Percentiles rank a stretch among this genome's conserved stretches.
phyloP scores from a whole-genome alignment of 2,797 vertebrate genomes.

The Percopsis omiscomaycus region DNA sequence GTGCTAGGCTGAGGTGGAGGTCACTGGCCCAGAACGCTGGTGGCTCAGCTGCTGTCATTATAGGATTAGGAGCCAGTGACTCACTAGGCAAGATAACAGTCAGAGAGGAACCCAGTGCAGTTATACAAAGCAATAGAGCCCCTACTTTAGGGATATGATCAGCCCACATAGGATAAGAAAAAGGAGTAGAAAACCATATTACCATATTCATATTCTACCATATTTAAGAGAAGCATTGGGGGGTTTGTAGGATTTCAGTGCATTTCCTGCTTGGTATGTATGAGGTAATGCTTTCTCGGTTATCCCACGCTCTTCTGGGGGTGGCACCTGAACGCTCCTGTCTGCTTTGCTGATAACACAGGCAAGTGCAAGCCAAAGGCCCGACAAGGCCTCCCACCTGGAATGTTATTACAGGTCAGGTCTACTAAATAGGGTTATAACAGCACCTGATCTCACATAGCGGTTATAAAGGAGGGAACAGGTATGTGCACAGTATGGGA shows the following conservation, averaged over 20 bases:
- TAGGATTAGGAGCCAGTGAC: conserved; percentile 58
- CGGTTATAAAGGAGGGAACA: neutral
- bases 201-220: no score
- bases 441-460: neutral
- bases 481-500: neutral
- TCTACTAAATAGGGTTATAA: neutral
- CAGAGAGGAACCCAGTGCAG: conserved; percentile 1
- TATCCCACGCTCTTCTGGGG: conserved; percentile 1
- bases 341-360: conserved; percentile 2
- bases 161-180: neutral
- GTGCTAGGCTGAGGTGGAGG: conserved; percentile 23
- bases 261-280: neutral
- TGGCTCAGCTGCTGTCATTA: conserved; percentile 59
- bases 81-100: conserved; percentile 48
- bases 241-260: neutral
- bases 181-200: neutral
- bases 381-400: neutral
- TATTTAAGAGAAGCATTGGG: neutral
- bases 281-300: conserved; percentile 12
- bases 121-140: neutral
- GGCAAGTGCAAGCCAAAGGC: neutral
- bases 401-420: neutral
- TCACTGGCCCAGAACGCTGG: conserved; percentile 44
- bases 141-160: neutral
- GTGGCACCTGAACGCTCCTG: neutral